Conservation (phyloP, 2,113 vertebrate genomes). For the Asarcornis scutulata region DNA sequence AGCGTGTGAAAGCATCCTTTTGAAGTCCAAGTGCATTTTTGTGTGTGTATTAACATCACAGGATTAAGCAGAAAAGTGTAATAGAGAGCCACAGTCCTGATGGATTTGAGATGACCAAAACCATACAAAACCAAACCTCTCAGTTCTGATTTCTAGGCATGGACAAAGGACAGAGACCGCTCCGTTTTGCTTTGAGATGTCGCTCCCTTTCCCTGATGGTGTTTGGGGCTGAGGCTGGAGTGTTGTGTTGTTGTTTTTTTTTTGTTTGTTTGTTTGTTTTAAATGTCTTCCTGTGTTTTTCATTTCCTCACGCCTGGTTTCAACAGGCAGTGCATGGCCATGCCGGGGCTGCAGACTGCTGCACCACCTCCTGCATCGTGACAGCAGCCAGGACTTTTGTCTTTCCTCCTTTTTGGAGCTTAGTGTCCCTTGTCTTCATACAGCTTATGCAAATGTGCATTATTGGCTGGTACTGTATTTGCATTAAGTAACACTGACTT, state of each 20-base stretch:
- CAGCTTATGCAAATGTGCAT: accelerated
- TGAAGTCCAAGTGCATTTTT: not conserved
- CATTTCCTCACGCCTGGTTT: not conserved
- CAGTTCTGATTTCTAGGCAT: not conserved
- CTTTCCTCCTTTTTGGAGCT: not conserved
- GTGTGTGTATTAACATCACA: not conserved
- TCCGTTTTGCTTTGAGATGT: accelerated
- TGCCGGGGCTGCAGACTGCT: not conserved
- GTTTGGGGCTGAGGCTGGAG: not conserved
- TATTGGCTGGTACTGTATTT: not conserved
- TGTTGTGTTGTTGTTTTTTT: not conserved
- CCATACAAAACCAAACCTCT: too few relatives aligned
- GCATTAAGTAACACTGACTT: not conserved
- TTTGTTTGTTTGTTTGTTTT: not conserved
- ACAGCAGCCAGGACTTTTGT: not conserved
- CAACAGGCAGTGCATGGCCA: accelerated
- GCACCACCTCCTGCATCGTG: not conserved
- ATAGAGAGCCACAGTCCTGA: not conserved
- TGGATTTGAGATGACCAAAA: not conserved
- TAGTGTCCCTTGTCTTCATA: not conserved
- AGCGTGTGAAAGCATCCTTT: accelerated
- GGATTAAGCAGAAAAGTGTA: not conserved
- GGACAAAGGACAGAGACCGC: not conserved
- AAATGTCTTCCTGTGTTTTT: not conserved
- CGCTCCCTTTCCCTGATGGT: accelerated